phyloP scores from a whole-genome alignment of 2,113 vertebrate genomes.

The Poeciliopsis occidentalis region DNA sequence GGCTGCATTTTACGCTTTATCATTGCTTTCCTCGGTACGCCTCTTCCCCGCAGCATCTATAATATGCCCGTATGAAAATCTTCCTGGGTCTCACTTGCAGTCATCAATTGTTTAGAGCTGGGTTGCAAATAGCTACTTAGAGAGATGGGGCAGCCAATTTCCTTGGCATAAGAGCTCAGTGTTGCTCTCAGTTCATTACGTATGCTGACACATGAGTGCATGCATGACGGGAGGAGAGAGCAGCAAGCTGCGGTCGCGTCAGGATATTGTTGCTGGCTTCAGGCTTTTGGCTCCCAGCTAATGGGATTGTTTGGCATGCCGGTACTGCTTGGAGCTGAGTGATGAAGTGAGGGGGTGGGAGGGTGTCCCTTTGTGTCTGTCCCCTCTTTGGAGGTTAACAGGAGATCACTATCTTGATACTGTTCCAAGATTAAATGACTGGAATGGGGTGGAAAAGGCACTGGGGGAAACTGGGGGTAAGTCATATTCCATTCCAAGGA shows the following conservation, averaged over 20 bases:
- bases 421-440: constrained; percentile 78
- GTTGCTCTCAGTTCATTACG: constrained; percentile 60
- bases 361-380: constrained; percentile 59
- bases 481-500: constrained; percentile 57
- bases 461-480: constrained; percentile 37
- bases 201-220: constrained; percentile 70
- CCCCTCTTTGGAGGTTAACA: constrained; percentile 71
- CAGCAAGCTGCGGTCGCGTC: constrained; percentile 50
- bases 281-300: constrained; percentile 52
- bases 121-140: constrained; percentile 74
- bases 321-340: constrained; percentile 60
- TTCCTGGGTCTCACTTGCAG: constrained; percentile 53
- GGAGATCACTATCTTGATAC: constrained; percentile 71
- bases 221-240: constrained; percentile 44
- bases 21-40: constrained; percentile 18
- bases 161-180: constrained; percentile 66
- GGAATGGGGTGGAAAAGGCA: constrained; percentile 51
- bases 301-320: constrained; percentile 78
- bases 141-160: constrained; percentile 54
- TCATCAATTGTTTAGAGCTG: constrained; percentile 76
- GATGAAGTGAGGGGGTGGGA: constrained; percentile 61
- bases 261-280: constrained; percentile 42
- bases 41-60: constrained; percentile 45
- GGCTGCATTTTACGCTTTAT: constrained; percentile 59
- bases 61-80: constrained; percentile 49